phyloP scores from a whole-genome alignment of 2,113 vertebrate genomes.

The Falcunculus frontatus region DNA sequence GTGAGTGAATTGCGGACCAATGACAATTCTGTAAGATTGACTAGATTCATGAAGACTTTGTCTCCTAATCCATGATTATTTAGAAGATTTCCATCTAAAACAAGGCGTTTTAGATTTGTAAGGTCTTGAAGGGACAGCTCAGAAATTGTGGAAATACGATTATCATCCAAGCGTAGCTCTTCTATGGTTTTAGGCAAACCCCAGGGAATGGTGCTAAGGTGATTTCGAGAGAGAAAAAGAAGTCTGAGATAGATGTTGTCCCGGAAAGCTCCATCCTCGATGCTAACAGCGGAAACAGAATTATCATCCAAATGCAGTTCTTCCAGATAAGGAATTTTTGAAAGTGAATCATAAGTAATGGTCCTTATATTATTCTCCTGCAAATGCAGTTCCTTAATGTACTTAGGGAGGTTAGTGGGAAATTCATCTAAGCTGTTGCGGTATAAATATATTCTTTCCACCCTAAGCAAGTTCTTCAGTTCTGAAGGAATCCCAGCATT shows the following conservation, averaged over 20 bases:
- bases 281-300: slow-evolving; percentile 95
- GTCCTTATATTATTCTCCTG: slow-evolving; percentile 98
- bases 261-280: slow-evolving; percentile 95
- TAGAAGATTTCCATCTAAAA: slow-evolving; percentile 95
- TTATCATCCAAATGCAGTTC: slow-evolving; percentile 99
- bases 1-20: slow-evolving; percentile 93
- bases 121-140: slow-evolving; percentile 94
- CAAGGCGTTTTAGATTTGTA: slow-evolving; percentile 93
- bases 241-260: slow-evolving; percentile 93
- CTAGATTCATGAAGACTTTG: slow-evolving; percentile 91
- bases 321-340: slow-evolving; percentile 94
- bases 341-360: slow-evolving; percentile 93
- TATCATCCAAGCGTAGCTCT: slow-evolving; percentile 97
- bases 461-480: slow-evolving; percentile 85
- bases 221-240: slow-evolving; percentile 96
- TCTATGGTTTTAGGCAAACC: slow-evolving; percentile 96
- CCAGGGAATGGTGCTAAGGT: slow-evolving; percentile 94
- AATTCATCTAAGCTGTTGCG: slow-evolving; percentile 98
- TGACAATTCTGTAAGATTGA: slow-evolving; percentile 95
- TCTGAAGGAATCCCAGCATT: slow-evolving; percentile 95
- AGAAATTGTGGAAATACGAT: slow-evolving; percentile 96
- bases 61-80: slow-evolving; percentile 94
- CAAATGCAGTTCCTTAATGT: slow-evolving; percentile 94
- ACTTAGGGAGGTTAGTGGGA: slow-evolving; percentile 93
- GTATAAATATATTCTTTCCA: slow-evolving; percentile 98